These are phyloP conservation scores for Osedax fenrisi DNA, from an alignment of 2,888 invertebrate species.

Conservation along the genomic window DNA sequence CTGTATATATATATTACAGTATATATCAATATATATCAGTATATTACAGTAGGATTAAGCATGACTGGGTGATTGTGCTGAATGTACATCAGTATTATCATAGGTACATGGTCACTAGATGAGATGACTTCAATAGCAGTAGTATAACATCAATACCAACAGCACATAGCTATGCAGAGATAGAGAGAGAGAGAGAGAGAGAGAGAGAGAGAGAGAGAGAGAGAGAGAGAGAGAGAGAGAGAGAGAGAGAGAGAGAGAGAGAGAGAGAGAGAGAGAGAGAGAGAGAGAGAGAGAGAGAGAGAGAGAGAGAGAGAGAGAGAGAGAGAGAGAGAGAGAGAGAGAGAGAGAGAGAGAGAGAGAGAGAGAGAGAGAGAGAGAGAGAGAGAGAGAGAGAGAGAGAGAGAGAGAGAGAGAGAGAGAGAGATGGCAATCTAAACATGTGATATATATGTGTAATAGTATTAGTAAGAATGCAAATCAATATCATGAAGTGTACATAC, in stretches of 20 bases:
- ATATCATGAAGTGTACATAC: too few species aligned
- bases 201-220: background rate
- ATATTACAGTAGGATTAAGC: too few species aligned
- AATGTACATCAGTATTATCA: too few species aligned
- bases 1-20: too few species aligned
- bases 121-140: too few species aligned
- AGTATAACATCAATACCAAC: too few species aligned
- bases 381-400: conserved; percentile 14
- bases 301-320: conserved; percentile 18
- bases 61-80: too few species aligned
- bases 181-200: conserved; percentile 9
- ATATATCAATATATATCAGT: too few species aligned
- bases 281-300: conserved; percentile 31
- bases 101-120: too few species aligned
- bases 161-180: too few species aligned
- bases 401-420: conserved; percentile 10
- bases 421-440: background rate
- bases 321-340: background rate
- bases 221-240: conserved; percentile 1
- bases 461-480: too few species aligned
- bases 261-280: conserved; percentile 29
- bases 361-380: conserved; percentile 11
- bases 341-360: conserved; percentile 10
- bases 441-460: too few species aligned
- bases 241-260: conserved; percentile 11